These are phyloP conservation scores for Thunnus maccoyii DNA, from an alignment of 2,113 vertebrate genomes.

Conservation along the genomic window DNA sequence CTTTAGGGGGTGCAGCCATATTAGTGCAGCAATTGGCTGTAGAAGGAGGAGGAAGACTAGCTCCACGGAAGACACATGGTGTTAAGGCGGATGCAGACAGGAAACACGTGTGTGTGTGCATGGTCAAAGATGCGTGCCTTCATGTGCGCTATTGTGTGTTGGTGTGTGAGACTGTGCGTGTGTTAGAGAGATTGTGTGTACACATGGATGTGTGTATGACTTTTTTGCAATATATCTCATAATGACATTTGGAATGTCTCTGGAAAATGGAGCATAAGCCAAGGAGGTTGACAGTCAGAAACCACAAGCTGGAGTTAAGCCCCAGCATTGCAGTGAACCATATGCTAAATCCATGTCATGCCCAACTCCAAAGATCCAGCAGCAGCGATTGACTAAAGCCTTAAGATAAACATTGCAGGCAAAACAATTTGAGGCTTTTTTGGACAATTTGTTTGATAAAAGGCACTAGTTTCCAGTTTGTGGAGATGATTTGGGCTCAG, in stretches of 20 bases:
- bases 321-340: slow-evolving; percentile 79
- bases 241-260: slow-evolving; percentile 81
- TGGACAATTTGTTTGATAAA: slow-evolving; percentile 78
- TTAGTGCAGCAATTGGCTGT: slow-evolving; percentile 74
- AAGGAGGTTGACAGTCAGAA: slow-evolving; percentile 79
- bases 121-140: slow-evolving; percentile 52
- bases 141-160: slow-evolving; percentile 47
- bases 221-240: slow-evolving; percentile 71
- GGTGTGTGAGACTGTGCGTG: slow-evolving; percentile 49
- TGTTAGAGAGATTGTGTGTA: slow-evolving; percentile 58
- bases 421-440: slow-evolving; percentile 77
- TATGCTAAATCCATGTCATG: slow-evolving; percentile 79
- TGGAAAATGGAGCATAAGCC: slow-evolving; percentile 76
- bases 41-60: slow-evolving; percentile 68
- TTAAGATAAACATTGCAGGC: slow-evolving; percentile 79
- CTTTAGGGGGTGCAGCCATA: slow-evolving; percentile 85
- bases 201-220: slow-evolving; percentile 34
- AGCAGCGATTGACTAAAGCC: slow-evolving; percentile 77
- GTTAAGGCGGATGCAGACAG: slow-evolving; percentile 72
- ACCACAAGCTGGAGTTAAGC: slow-evolving; percentile 81
- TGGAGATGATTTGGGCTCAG: slow-evolving; percentile 45
- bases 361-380: slow-evolving; percentile 73
- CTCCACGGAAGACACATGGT: slow-evolving; percentile 72
- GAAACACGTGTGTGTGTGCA: slow-evolving; percentile 68
- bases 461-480: slow-evolving; percentile 61